Evolutionary conservation across 2,113 vertebrate species (phyloP), one percentile per base, ranked within the genome.

Genomic region (Colistium nudipinnis): DNA sequence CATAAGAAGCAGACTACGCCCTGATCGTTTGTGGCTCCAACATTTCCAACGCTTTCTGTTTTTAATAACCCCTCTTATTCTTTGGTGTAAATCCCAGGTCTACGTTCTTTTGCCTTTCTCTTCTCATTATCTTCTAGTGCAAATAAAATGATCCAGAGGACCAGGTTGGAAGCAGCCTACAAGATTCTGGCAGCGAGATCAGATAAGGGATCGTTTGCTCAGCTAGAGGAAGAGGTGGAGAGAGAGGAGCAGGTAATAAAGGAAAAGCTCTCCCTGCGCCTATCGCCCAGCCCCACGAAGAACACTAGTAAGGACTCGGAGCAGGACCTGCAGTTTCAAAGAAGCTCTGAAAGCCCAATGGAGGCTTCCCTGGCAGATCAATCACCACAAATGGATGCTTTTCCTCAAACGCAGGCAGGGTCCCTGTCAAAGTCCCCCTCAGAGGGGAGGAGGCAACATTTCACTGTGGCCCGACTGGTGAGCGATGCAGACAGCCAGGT

Each of bases 121-220:
- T 24, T 31, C 30, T 31, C 30, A 13, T 60, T 27, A n/a, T 74
- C 11, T 78, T 62, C 20, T 49, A 89, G 87, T 69, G 61, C 57
- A 17, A 22, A n/a, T 3, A 19, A 33, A 38, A 13, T 60, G 6
- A 83, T 89, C 47, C 52, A 36, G 13, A 80, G 41, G 63, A 31
- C 27, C 13, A 69, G 75, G 16, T 85, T 98, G 71, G 93, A 90
- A 82, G 88, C 83, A 36, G 93, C 92, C 79, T 96, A 93, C 91
- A 88, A 83, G 62, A 85, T 84, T 48, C 76, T 97, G 76, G 88
- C 82, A 0, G 9, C 67, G 76, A 84, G 78, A 60, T 45, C 48
- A 22, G 11, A 25, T 66, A 48, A 82, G 88, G 70, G 31, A 92
- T 75, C 86, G 41, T 96, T 96, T 86, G 63, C 64, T 51, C 74